These are phyloP conservation scores for Sorex araneus DNA, from an alignment of 2,113 vertebrate species.

Conservation along the genomic window DNA sequence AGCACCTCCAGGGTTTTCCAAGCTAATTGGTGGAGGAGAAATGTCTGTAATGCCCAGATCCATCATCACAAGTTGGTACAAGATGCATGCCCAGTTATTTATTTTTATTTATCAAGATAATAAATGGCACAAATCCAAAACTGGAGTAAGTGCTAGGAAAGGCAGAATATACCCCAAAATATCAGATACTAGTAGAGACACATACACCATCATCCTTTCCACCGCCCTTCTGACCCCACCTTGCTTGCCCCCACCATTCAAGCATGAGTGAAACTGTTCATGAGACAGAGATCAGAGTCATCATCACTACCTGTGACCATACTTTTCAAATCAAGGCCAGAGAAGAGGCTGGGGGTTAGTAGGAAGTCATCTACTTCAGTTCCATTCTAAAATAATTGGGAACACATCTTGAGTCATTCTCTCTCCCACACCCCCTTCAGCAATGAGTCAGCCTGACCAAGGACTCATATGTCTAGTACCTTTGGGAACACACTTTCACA, in stretches of 20 bases:
- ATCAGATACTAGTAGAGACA: background rate
- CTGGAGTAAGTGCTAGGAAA: background rate
- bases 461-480: rapidly evolving
- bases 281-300: no score
- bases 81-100: background rate
- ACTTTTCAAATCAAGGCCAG: constrained; percentile 20
- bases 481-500: background rate
- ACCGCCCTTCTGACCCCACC: no score
- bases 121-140: background rate
- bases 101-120: background rate
- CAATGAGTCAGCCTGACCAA: background rate
- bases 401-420: background rate
- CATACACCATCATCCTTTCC: no score
- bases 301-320: background rate
- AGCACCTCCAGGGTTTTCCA: background rate
- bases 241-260: no score
- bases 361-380: background rate
- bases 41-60: background rate
- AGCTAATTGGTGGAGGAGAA: background rate
- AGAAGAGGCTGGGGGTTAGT: background rate
- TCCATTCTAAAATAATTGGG: background rate
- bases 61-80: background rate
- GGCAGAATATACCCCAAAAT: background rate
- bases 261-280: no score
- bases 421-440: background rate